Evolutionary conservation across 2,113 vertebrate genomes (phyloP).

Genomic region (Electrona antarctica): DNA sequence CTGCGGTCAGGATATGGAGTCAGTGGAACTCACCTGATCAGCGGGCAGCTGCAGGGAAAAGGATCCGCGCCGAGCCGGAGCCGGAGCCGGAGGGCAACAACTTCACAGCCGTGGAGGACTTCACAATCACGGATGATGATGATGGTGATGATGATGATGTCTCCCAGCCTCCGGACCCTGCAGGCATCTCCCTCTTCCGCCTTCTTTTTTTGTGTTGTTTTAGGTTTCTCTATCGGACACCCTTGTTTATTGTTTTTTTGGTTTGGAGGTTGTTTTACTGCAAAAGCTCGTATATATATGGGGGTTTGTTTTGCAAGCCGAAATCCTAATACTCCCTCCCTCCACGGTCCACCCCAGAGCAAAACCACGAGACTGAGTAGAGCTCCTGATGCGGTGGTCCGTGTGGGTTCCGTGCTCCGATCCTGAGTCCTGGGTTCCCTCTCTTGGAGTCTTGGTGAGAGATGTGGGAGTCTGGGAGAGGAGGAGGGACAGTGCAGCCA

Average conservation of each 20-base stretch:
- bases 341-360: background rate
- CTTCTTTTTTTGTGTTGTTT: conserved; percentile 48
- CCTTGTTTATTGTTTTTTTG: background rate
- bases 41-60: conserved; percentile 51
- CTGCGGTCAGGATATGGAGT: conserved; percentile 1
- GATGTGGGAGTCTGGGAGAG: conserved; percentile 32
- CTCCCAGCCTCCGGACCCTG: conserved; percentile 60
- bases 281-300: conserved; percentile 36
- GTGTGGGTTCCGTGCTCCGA: conserved; percentile 52
- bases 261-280: conserved; percentile 30
- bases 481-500: conserved; percentile 60
- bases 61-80: conserved; percentile 56
- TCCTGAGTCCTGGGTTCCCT: conserved; percentile 52
- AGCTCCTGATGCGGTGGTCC: too few relatives aligned
- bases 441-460: conserved; percentile 33
- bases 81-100: conserved; percentile 33
- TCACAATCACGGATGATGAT: conserved; percentile 67
- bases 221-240: conserved; percentile 7
- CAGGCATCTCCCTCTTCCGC: conserved; percentile 60
- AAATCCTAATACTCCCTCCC: conserved; percentile 20
- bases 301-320: conserved; percentile 9
- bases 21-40: conserved; percentile 68
- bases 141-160: too few relatives aligned
- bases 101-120: conserved; percentile 70
- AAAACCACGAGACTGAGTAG: too few relatives aligned